Evolutionary conservation across 2,113 vertebrate genomes (phyloP), one percentile per base, ranked within the genome.

Genomic region (Rattus rattus): DNA sequence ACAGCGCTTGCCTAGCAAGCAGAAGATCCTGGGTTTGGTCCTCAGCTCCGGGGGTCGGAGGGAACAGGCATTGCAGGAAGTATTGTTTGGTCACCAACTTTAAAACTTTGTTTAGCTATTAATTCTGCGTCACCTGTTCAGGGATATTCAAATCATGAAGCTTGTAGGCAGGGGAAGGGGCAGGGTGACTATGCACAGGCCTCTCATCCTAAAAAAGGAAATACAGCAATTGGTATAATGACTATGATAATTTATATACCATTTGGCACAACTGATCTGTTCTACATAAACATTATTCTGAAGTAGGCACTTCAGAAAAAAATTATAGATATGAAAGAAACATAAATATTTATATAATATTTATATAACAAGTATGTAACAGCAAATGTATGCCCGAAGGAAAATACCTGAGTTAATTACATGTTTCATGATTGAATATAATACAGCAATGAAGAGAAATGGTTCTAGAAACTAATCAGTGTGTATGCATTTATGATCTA

Each of bases 401-500:
- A 43, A 94, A 65, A 73, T 43, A 91, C 81, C 20, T 93, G 85
- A 93, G n/a, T 81, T 89, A 92, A 65, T 47, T 19, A 28, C 14
- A 47, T 11, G 7, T 87, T 14, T 77, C 59, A 77, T 4, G 76
- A 67, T 28, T 92, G 16, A 73, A 43, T 49, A 36, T 7, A 92
- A 65, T 81, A 30, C 20, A 52, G 3, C 2, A 81, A 61, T 92
- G 43, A 86, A 72, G 10, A 36, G 9, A 0, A 92, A 56, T 56
- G 43, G 47, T 14, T 88, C 39, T 49, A 86, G 30, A 9, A 54
- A 80, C 54, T 43, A 43, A 43, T 33, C 2, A 77, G 65, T 0
- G 33, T 72, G 19, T 43, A 83, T 67, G 90, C 17, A 76, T 72
- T 94, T 86, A 30, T 39, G n/a, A 96, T 69, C 75, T 88, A 65